These are phyloP conservation scores for rabbit (Oryctolagus cuniculus) DNA, from an alignment of 2,113 vertebrate genomes.

Conservation along the genomic window mOryCun1.1 NC_091438.1:39560501-39561000, in stretches of 20 bases:
- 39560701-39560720: background rate
- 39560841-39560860: background rate
- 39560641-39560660: background rate
- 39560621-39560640: background rate
- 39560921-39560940: background rate
- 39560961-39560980: background rate
- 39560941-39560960: background rate
- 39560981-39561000: background rate
- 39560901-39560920: background rate
- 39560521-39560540: background rate
- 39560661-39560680: slow-evolving; percentile 46
- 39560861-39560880: background rate
- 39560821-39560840: slow-evolving; percentile 45
- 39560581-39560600: slow-evolving; percentile 10
- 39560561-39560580: background rate
- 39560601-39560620: background rate
- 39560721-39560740: background rate
- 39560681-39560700: slow-evolving; percentile 40
- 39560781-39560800: background rate
- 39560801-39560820: slow-evolving; percentile 68
- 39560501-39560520: no score
- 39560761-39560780: slow-evolving; percentile 49
- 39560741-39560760: slow-evolving; percentile 52
- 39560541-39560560: background rate
- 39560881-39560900: background rate